phyloP scores from a whole-genome alignment of 2,113 vertebrate genomes.

The Erinaceus europaeus region DNA sequence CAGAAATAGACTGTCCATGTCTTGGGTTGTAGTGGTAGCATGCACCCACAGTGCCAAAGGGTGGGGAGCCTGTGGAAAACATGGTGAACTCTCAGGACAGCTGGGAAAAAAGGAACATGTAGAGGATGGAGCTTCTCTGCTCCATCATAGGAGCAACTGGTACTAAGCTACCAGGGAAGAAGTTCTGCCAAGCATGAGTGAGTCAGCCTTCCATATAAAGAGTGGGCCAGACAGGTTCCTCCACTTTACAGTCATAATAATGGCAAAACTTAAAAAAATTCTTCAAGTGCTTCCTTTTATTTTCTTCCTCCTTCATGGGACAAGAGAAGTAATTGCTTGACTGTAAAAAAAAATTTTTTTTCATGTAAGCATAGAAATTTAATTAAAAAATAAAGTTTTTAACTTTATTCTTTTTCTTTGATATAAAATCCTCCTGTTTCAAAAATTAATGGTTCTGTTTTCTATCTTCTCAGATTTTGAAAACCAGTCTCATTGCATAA shows the following conservation, averaged over 20 bases:
- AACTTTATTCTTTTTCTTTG: neutral
- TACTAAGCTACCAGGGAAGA: conserved; percentile 6
- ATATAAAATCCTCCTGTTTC: neutral
- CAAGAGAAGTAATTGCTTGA: neutral
- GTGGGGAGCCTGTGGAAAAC: conserved; percentile 60
- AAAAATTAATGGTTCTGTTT: conserved; percentile 1
- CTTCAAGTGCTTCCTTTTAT: conserved; percentile 28
- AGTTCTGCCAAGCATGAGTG: conserved; percentile 47
- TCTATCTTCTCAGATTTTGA: conserved; percentile 39
- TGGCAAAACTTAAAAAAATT: conserved; percentile 16
- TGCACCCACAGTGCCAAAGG: conserved; percentile 51
- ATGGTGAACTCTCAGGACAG: conserved; percentile 46
- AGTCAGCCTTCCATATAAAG: conserved; percentile 36
- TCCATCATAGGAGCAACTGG: conserved; percentile 45
- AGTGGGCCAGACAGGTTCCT: conserved; percentile 64
- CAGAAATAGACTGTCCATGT: conserved; percentile 41
- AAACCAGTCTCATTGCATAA: neutral
- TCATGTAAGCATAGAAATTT: neutral
- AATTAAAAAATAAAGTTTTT: neutral
- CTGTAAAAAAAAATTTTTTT: neutral
- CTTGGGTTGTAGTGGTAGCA: conserved; percentile 56
- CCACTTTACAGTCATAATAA: conserved; percentile 28
- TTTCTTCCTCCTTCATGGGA: conserved; percentile 13
- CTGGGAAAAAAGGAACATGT: neutral
- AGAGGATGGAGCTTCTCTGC: neutral